phyloP scores from a whole-genome alignment of 2,888 invertebrate species.

The Alcis repandata region DNA sequence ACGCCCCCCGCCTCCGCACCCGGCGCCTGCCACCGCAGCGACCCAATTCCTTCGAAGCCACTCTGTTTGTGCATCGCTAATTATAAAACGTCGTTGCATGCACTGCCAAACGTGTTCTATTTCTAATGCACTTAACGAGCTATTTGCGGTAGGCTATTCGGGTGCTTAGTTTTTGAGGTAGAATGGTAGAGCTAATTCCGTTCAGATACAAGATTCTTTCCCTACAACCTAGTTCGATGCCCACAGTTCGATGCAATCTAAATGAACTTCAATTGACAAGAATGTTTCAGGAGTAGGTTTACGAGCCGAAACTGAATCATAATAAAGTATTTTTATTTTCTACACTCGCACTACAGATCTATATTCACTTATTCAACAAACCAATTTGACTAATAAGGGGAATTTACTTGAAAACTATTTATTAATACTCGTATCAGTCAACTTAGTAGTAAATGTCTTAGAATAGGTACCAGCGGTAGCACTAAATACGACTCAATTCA shows the following conservation, averaged over 20 bases:
- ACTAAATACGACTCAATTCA: too few species aligned
- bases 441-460: not conserved
- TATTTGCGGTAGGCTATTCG: slow-evolving; percentile 59
- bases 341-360: too few species aligned
- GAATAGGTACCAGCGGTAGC: slow-evolving; percentile 2
- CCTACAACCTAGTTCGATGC: not conserved
- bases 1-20: slow-evolving; percentile 61
- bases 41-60: slow-evolving; percentile 85
- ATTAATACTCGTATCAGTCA: not conserved
- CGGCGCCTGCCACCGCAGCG: slow-evolving; percentile 66
- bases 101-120: slow-evolving; percentile 76
- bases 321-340: too few species aligned
- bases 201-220: not conserved
- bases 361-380: too few species aligned
- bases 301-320: too few species aligned
- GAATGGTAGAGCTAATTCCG: not conserved
- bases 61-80: slow-evolving; percentile 83
- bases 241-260: too few species aligned
- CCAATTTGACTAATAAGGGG: too few species aligned
- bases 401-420: too few species aligned
- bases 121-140: slow-evolving; percentile 68
- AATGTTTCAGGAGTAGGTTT: too few species aligned
- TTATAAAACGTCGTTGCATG: slow-evolving; percentile 78
- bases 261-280: too few species aligned
- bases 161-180: slow-evolving; percentile 20